Percentiles rank a stretch among this genome's conserved stretches.
Conservation (phyloP, 1,140 invertebrate genomes). For the Helicoverpa armigera region DNA sequence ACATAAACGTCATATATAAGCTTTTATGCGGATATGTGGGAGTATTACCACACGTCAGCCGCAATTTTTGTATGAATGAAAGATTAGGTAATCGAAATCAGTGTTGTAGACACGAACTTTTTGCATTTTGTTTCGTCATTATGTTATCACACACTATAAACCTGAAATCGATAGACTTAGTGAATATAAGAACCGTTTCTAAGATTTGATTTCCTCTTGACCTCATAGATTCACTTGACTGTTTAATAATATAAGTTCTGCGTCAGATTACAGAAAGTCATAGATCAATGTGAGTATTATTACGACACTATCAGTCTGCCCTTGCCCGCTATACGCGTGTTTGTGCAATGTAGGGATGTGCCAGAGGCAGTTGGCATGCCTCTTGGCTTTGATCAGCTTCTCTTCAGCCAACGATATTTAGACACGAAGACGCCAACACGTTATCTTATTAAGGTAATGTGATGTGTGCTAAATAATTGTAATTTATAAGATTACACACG, state of each 20-base stretch:
- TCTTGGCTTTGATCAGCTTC: constrained; percentile 65
- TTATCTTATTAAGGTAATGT: constrained; percentile 47
- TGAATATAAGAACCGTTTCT: not conserved
- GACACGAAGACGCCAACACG: constrained; percentile 76
- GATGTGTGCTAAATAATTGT: constrained; percentile 47
- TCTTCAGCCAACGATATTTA: constrained; percentile 80
- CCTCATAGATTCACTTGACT: not conserved
- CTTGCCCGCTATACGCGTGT: constrained; percentile 72
- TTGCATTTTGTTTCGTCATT: no score
- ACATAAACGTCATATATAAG: constrained; percentile 23
- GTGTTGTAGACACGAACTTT: not conserved
- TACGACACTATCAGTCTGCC: constrained; percentile 61
- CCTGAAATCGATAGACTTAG: not conserved
- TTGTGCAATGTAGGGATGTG: constrained; percentile 74
- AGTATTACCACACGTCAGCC: constrained; percentile 5
- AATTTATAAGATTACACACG: constrained; percentile 36
- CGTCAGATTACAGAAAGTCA: constrained; percentile 43
- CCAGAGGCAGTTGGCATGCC: constrained; percentile 76
- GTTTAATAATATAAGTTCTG: constrained; percentile 33
- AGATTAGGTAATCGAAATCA: constrained; percentile 16
- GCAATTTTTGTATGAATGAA: constrained; percentile 13
- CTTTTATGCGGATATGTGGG: not conserved
- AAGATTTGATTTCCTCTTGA: not conserved
- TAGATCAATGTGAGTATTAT: constrained; percentile 51
- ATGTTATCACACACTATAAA: no score